phyloP scores from a whole-genome alignment of 1,140 invertebrate species.

The Octopus sinensis region DNA sequence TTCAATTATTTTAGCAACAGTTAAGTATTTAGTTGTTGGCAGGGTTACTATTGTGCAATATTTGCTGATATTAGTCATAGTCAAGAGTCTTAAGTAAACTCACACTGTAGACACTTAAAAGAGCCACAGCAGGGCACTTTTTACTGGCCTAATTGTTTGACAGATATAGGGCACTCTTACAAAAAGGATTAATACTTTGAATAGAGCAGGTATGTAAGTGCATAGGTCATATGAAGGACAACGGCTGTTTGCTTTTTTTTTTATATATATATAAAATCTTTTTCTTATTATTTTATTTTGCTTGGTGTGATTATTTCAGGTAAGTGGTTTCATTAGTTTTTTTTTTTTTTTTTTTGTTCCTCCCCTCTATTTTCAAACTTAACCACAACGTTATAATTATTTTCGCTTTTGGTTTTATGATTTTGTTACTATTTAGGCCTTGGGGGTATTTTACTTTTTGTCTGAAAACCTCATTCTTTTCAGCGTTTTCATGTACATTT shows the following conservation, averaged over 20 bases:
- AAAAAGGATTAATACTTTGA: slow-evolving; percentile 6
- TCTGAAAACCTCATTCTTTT: too few relatives aligned
- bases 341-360: too few relatives aligned
- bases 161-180: background rate
- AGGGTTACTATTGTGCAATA: background rate
- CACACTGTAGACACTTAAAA: background rate
- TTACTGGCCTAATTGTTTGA: background rate
- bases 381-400: too few relatives aligned
- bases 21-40: background rate
- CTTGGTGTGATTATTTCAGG: background rate
- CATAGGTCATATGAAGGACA: slow-evolving; percentile 16
- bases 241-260: background rate
- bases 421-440: too few relatives aligned
- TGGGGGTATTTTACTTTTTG: too few relatives aligned
- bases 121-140: background rate
- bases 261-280: background rate
- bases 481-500: too few relatives aligned
- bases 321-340: background rate
- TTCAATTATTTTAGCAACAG: too few relatives aligned
- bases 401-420: too few relatives aligned
- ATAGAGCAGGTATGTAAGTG: slow-evolving; percentile 11
- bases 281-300: background rate
- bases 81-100: too few relatives aligned
- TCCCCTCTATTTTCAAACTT: too few relatives aligned
- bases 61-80: background rate